Evolutionary conservation across 2,797 vertebrate species (phyloP).

Genomic region (Crypturellus tataupa): DNA sequence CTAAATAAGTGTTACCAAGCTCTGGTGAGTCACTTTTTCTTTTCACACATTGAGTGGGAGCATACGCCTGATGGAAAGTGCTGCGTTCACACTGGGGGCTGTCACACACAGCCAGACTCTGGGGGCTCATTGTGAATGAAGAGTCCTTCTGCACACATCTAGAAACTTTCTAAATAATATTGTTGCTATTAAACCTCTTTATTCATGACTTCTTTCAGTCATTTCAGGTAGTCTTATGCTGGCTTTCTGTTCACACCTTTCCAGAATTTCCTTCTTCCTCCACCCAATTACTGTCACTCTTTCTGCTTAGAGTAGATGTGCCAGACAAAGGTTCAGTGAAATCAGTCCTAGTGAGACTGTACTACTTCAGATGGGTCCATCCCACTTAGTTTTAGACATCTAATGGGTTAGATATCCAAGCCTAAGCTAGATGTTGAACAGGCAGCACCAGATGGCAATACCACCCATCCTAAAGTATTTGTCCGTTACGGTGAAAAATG

Average conservation of each 20-base stretch:
- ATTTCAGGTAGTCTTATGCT: neutral
- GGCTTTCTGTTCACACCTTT: neutral
- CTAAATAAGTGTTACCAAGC: conserved; percentile 1
- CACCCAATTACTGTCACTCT: neutral
- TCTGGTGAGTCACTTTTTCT: conserved; percentile 60
- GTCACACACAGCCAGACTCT: neutral
- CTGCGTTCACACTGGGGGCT: neutral
- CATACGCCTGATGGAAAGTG: neutral
- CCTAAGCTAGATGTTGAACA: neutral
- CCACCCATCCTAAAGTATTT: neutral
- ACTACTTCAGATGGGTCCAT: neutral
- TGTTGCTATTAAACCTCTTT: neutral
- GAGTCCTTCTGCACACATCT: neutral
- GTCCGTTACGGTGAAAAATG: neutral
- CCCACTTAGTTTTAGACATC: neutral
- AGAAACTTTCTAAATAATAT: neutral
- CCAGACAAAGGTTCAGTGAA: neutral
- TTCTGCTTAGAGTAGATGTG: neutral
- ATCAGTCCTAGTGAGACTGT: neutral
- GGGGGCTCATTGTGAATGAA: neutral
- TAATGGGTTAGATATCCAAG: neutral
- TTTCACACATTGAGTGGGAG: neutral
- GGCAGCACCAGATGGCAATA: neutral
- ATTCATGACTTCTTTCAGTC: neutral
- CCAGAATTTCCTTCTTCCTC: neutral